These are phyloP conservation scores for Amblyjoppa proteus DNA, from an alignment of 2,888 invertebrate genomes.

Conservation along the genomic window DNA sequence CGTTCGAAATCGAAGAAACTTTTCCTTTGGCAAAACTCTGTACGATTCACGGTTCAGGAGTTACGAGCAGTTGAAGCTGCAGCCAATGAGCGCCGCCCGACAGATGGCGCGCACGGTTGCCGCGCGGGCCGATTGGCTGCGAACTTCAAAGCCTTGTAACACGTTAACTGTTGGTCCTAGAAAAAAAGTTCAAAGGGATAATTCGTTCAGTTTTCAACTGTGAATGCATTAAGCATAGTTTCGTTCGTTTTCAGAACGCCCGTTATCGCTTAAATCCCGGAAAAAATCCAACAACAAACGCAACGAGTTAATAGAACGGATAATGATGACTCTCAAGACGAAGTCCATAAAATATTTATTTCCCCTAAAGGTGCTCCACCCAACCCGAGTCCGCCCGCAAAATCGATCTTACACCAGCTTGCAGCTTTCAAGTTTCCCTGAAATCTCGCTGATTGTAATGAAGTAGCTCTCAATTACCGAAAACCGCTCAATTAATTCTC, in stretches of 20 bases:
- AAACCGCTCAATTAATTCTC: slow-evolving; percentile 67
- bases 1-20: too few relatives aligned
- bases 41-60: too few relatives aligned
- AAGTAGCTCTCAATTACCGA: slow-evolving; percentile 70
- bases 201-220: neutral
- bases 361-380: neutral
- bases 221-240: neutral
- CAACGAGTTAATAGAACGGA: neutral
- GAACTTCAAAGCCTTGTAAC: neutral
- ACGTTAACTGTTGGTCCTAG: neutral
- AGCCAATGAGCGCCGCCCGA: slow-evolving; percentile 40
- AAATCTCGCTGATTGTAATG: slow-evolving; percentile 68
- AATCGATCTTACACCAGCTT: slow-evolving; percentile 59
- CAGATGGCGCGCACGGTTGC: neutral
- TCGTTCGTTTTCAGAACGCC: neutral
- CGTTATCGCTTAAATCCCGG: neutral
- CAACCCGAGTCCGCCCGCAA: neutral
- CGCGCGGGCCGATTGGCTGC: neutral
- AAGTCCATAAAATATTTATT: neutral
- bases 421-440: slow-evolving; percentile 48
- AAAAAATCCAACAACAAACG: neutral
- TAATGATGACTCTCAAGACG: neutral
- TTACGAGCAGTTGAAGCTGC: too few relatives aligned
- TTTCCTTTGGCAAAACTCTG: too few relatives aligned
- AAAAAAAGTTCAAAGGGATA: neutral